These are phyloP conservation scores for Taxidea taxus DNA, from an alignment of 2,113 vertebrate species.

Conservation along the genomic window DNA sequence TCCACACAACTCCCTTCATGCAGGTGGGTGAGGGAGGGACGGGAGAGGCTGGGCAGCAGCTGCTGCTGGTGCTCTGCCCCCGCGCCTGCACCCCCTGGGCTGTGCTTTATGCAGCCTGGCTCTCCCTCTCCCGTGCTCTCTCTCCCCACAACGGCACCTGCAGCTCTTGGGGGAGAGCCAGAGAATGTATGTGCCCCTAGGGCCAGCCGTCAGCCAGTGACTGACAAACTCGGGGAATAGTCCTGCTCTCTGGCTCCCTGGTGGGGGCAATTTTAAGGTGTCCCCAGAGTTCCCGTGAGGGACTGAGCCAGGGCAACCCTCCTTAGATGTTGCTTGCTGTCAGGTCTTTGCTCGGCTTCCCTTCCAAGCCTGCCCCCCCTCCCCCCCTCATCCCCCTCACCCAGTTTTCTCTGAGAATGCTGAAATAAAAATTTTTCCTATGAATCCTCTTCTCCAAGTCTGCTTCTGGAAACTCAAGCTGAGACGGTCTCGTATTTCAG, in stretches of 20 bases:
- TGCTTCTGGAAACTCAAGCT: neutral
- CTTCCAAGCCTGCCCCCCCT: neutral
- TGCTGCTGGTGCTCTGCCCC: neutral
- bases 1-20: neutral
- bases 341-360: neutral
- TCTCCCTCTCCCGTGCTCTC: neutral
- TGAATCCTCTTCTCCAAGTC: slow-evolving; percentile 10
- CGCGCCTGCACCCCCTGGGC: neutral
- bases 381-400: neutral
- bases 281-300: neutral
- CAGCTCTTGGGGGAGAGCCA: neutral
- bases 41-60: neutral
- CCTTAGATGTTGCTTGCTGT: neutral
- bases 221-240: neutral
- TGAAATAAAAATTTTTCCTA: neutral
- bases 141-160: neutral
- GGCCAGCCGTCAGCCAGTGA: neutral
- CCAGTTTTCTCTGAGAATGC: neutral
- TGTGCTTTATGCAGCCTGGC: accelerated
- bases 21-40: neutral
- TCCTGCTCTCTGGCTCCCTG: neutral
- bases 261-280: neutral
- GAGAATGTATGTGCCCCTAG: neutral
- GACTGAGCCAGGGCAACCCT: neutral
- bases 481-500: neutral